A percentile compares a stretch with the other conserved stretches of the same genome.
phyloP scores from a whole-genome alignment of 2,113 vertebrate genomes.

The Suncus etruscus region DNA sequence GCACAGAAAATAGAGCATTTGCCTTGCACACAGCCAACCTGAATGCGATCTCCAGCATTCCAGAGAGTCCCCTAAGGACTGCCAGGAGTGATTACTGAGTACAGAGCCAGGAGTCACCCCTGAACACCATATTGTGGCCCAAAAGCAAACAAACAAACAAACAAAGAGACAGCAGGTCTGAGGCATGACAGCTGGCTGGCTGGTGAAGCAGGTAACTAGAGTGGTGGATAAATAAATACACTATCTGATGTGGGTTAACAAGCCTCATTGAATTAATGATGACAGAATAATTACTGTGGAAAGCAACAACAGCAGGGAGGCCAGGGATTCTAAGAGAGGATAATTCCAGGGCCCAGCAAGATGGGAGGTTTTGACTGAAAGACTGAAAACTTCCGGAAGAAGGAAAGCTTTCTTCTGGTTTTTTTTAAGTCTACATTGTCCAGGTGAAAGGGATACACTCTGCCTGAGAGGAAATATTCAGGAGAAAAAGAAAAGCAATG shows the following conservation, averaged over 20 bases:
- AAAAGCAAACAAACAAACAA: too few species aligned
- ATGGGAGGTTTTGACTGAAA: background rate
- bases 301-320: constrained; percentile 59
- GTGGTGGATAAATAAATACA: constrained; percentile 53
- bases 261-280: constrained; percentile 62
- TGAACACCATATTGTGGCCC: too few species aligned
- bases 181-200: constrained; percentile 28
- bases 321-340: constrained; percentile 45
- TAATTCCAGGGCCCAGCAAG: constrained; percentile 68
- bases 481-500: background rate
- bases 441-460: background rate
- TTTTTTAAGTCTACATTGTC: background rate
- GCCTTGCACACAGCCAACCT: too few species aligned
- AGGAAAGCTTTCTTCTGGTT: background rate
- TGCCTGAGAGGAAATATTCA: background rate
- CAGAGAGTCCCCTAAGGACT: too few species aligned
- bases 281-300: constrained; percentile 63
- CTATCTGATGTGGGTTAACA: constrained; percentile 62
- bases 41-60: too few species aligned
- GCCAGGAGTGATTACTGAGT: too few species aligned
- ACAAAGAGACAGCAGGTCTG: constrained; percentile 40
- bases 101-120: too few species aligned
- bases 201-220: constrained; percentile 57
- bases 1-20: too few species aligned
- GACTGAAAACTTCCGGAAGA: constrained; percentile 50